Evolutionary conservation across 2,888 invertebrate species (phyloP), one percentile per base, ranked within the genome.

Genomic region (Cantharis nigra): DNA sequence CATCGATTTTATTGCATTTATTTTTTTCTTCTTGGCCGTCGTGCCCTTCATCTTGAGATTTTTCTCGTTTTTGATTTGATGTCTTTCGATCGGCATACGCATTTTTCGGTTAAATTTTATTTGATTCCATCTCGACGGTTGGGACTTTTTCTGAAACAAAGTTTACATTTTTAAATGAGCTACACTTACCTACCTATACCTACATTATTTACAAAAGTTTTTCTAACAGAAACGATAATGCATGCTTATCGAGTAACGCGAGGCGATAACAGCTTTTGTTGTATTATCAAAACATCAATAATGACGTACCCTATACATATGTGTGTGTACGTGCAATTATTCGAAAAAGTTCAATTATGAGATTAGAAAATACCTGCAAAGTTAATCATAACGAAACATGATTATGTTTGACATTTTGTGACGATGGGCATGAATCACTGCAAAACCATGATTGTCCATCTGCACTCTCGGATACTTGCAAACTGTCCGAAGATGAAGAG

Each of bases 21-120:
- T 76, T 78, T 83, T 84, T 76, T 85, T 87, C 79, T 84, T 87
- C 74, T 84, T 86, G 9, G 82, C 74, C 26, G 83, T 77, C 5
- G 78, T 76, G 28, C 71, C 77, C 69, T 82, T 83, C 79, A 81
- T 80, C 79, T 83, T 83, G 77, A 80, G 80, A 23, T 18, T 72
- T 65, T 73, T 77, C 30, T 72, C 78, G 62, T 73, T 76, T 63
- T 76, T 80, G 75, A 80, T 83, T 16, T 79, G 74, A 69, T 80
- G 76, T 74, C 78, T 80, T 16, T 74, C 71, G 10, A 76, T 62
- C 23, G 75, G 72, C 74, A 78, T 76, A 71, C 78, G 80, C 80
- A 80, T 80, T 75, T 16, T 67, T 64, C 13, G 18, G 18, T 64
- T 64, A 16, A 49, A 49, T 49, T 49, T 9, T 2, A n/a, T 49